Evolutionary conservation across 2,113 vertebrate genomes (phyloP), one percentile per base, ranked within the genome.

Genomic region (Trochalopteron elliotii): DNA sequence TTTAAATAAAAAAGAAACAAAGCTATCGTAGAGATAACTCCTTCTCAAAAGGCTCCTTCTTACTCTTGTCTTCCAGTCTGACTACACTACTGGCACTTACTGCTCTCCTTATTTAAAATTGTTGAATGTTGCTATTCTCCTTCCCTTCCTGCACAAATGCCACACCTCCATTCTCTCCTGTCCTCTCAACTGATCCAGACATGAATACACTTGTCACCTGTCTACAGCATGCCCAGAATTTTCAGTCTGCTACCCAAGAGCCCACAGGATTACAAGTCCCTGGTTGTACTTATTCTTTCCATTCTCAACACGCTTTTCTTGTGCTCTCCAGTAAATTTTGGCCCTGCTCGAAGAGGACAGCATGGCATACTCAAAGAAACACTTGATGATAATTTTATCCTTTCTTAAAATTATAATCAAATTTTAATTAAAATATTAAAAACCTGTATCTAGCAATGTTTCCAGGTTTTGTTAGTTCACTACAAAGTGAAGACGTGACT

Each of bases 1-100:
- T 80, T 94, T 4, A 71, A 72, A 78, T 31, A 16, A 90, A 61
- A 83, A 78, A 52, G 35, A 83, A 88, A n/a, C 9, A 74, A n/a
- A 60, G 12, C 45, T 31, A 19, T 22, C 17, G 37, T 64, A 64
- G 37, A 71, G 16, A 44, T 5, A 53, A 76, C 15, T 88, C 49
- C 44, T 88, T 85, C 12, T 16, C 52, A n/a, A 67, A 92, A 82
- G 44, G 47, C 12, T 87, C 23, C 33, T 57, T 47, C 44, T 80
- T 67, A 60, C 11, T 74, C 16, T 35, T 49, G 10, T 59, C 28
- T 83, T 65, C 45, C 55, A 92, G 80, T 20, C 47, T 70, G n/a
- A 65, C 42, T 59, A 21, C n/a, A 53, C n/a, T 67, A 19, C 25
- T 13, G 27, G 37, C n/a, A 57, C 39, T 42, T 77, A 56, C 14